phyloP scores from a whole-genome alignment of 2,797 vertebrate species.

The Scleropages formosus region DNA sequence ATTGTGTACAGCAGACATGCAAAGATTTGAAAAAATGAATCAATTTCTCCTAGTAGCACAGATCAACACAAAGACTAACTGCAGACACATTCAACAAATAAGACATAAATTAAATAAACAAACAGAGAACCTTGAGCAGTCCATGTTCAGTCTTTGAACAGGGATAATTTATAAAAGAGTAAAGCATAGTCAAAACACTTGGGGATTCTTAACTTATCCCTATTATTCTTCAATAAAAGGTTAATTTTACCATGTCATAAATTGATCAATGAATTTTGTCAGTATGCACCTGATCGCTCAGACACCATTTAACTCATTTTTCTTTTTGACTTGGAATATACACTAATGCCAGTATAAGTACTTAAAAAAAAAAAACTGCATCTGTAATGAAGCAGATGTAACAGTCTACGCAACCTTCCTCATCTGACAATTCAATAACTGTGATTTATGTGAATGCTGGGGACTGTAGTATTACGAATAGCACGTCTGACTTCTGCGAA shows the following conservation, averaged over 20 bases:
- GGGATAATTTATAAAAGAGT: neutral
- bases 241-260: constrained; percentile 4
- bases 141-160: neutral
- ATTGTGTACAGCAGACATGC: neutral
- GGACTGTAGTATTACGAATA: neutral
- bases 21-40: too few relatives aligned
- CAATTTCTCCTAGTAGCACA: too few relatives aligned
- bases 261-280: constrained; percentile 4
- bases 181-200: neutral
- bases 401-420: constrained; percentile 16
- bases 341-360: constrained; percentile 21
- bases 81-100: too few relatives aligned
- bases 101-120: neutral
- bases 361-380: neutral
- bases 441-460: neutral
- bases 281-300: constrained; percentile 20
- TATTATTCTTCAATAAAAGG: neutral
- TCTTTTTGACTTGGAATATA: constrained; percentile 8
- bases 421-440: neutral
- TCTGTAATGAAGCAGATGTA: constrained; percentile 7
- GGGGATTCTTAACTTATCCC: too few relatives aligned
- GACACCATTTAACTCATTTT: constrained; percentile 17
- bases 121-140: neutral
- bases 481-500: neutral
- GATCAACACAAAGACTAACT: too few relatives aligned